Base-by-base conservation (phyloP, 2,113 vertebrate species). In the Cavia aperea region DNA sequence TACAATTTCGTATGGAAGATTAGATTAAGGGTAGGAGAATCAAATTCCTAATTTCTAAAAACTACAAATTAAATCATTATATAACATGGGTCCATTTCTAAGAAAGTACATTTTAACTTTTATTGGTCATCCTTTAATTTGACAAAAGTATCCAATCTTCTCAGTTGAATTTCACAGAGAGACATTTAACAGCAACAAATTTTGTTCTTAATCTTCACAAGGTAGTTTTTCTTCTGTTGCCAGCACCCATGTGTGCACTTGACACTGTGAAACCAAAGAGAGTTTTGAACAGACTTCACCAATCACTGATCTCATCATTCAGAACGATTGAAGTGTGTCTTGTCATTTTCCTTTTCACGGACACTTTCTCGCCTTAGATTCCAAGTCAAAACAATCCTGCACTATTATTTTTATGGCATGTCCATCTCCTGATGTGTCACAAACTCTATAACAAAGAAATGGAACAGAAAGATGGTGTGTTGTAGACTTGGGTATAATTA, bases 401-500 rank as follows among this genome's bases (percentile, higher is more conserved):
- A 60, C 96, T 82, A 68, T 93, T 82, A 90, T 79, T 83, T 90
- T 90, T 62, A 83, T 68, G 88, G 88, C 75, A 24, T 39, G 63
- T 81, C 92, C 75, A 70, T 93, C 82, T 92, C 79, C 33, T 63
- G 51, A n/a, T n/a, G 29, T 66, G 81, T 87, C 91, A 89, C 89
- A 87, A 81, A 83, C 31, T 73, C 82, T 81, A 70, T 43, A 90
- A 83, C 24, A 51, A 51, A 93, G 78, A 89, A 93, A 78, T 93
- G 82, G 78, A 43, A 88, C 54, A 56, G 72, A 92, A 95, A 90
- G 62, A 56, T 2, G 4, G 24, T 58, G 51, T n/a, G 86, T 90
- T 86, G 43, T 90, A 79, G 92, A 88, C 56, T 24, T 33, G 29
- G 72, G 19, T n/a, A 13, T 23, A 90, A 81, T 86, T 79, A 85